Base-by-base conservation (phyloP, 2,888 invertebrate genomes). In the Lochmaea capreae region DNA sequence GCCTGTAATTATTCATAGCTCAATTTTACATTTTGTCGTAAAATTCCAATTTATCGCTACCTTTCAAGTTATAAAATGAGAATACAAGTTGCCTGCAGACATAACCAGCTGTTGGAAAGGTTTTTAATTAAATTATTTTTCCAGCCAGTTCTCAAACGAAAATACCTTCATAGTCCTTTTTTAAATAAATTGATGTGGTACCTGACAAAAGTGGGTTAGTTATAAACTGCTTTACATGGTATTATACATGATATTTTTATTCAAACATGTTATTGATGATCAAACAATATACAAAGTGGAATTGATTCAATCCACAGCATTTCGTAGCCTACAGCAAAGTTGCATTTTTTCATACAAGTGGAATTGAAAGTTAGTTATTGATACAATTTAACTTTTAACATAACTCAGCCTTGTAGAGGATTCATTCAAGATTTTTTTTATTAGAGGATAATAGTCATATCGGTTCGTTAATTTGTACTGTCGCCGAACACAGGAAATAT, bases 111-210 rank as follows among this genome's bases (percentile, higher is more conserved):
- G 67, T 67, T 59, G 14, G 43, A 10, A 49, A 59, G 58, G 58
- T 46, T 67, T 57, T 67, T 57, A 67, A 67, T 57, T 58, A 6
- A 10, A 22, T 9, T n/a, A 59, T 67, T 67, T 67, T 67, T 67
- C 11, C 5, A 42, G 6, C 16, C 9, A 12, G 9, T 11, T 57
- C 18, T 33, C 14, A 18, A n/a, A 42, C 6, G 16, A 42, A 16
- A 43, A 12, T 42, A 59, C n/a, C 42, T 26, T 59, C n/a, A 59
- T 43, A 5, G 14, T 26, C 9, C 46, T 67, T 67, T 59, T 67
- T 67, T 3, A 59, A 59, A 46, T 46, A 42, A 18, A 67, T 67
- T n/a, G 59, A 59, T 46, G 16, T 46, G 16, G 26, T 12, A 22
- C 57, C 22, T 12, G 57, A 16, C 9, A 65, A n/a, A 71, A 22